A percentile compares a stretch with the other conserved stretches of the same genome.
phyloP scores from a whole-genome alignment of 2,797 vertebrate species.

The Alca torda region DNA sequence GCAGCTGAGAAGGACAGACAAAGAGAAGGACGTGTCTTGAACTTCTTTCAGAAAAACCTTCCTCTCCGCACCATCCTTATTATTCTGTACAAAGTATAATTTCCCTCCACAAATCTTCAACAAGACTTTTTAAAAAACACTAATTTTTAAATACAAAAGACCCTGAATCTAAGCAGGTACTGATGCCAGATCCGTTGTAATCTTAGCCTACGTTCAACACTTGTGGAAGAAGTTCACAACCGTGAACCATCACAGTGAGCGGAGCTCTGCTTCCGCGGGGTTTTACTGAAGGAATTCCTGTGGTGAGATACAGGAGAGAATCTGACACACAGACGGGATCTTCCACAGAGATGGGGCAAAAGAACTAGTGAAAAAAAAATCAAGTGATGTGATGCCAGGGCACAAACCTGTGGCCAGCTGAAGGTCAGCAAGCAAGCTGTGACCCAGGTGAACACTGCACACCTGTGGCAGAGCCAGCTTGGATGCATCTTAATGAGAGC shows the following conservation, averaged over 20 bases:
- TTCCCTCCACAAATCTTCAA: not conserved
- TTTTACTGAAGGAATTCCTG: not conserved
- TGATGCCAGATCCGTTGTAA: not conserved
- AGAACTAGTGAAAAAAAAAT: fast-evolving
- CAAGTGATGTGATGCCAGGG: not conserved
- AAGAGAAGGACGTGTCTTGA: not conserved
- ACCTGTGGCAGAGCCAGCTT: not conserved
- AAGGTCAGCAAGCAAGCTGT: not conserved
- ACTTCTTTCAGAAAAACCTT: not conserved
- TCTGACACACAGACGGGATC: not conserved
- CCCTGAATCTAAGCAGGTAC: not conserved
- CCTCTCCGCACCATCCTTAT: not conserved
- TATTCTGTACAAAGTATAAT: not conserved
- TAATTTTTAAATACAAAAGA: not conserved
- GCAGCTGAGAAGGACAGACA: not conserved
- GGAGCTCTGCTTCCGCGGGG: not conserved
- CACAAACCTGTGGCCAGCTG: not conserved
- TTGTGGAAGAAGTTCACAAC: not conserved
- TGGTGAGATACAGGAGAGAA: not conserved
- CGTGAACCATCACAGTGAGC: not conserved
- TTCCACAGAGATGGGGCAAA: not conserved
- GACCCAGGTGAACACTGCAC: not conserved
- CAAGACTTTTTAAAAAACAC: not conserved
- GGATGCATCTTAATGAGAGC: not conserved
- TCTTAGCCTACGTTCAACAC: not conserved